Evolutionary conservation across 2,113 vertebrate genomes (phyloP), one percentile per base, ranked within the genome.

Genomic region (Esox niger): DNA sequence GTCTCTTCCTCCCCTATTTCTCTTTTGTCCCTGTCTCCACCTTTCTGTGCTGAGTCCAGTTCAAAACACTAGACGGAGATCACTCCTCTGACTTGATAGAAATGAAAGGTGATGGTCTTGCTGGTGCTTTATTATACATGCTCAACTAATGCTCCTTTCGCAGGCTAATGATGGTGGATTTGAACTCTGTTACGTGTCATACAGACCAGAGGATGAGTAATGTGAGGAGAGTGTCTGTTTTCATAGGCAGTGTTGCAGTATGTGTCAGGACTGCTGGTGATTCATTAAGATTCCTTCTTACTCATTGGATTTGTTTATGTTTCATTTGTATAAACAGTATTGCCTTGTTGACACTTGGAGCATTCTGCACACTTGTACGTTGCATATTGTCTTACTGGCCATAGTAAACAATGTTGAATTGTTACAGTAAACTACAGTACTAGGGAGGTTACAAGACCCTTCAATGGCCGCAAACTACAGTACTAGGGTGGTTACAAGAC

Each of bases 1-100:
- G 3, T 4, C 38, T 43, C 15, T 17, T 15, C 17, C 38, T 43
- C 38, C 13, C 4, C 13, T 2, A 10, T 17, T 17, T 43, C 38
- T 43, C 38, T 17, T 10, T 33, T 30, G 29, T 17, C 21, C 35
- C 35, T 13, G 9, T 38, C 35, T 15, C 35, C n/a, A n/a, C n/a
- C n/a, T 38, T 13, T 15, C 35, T 3, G 17, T 85, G 86, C 86
- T 88, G 88, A 82, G 81, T 88, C 86, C 88, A 81, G 82, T 79
- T 82, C 32, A 57, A 79, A 75, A 82, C 29, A 69, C 84, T 78
- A 27, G n/a, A 77, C 79, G 82, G 82, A 73, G 76, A 80, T 84
- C 79, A 71, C 76, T 82, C 75, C 74, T 84, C 80, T 68, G 77
- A 74, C 74, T 79, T 84, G 83, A 84, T 84, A 80, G 82, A 84